Base-by-base conservation (phyloP, 2,797 vertebrate species). In the Syncerus caffer region DNA sequence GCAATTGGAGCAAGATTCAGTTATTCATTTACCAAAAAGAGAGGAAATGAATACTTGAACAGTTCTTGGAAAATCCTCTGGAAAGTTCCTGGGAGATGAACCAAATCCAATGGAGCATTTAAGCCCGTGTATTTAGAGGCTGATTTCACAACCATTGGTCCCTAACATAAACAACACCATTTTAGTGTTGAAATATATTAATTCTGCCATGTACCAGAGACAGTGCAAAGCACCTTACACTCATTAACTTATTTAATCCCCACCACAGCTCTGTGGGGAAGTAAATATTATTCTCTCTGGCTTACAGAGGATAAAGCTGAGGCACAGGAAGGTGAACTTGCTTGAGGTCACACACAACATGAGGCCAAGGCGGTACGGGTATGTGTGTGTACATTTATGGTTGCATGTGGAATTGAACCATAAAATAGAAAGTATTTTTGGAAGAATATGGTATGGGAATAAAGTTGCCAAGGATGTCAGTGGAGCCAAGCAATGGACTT, bases 11-110 rank as follows among this genome's bases (percentile, higher is more conserved):
- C 79, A 47, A 3, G 62, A 91, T 45, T 93, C 58, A 34, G 60
- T 95, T 93, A 93, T n/a, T 97, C 88, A 86, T 83, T 96, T 89
- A 88, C 90, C 90, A 82, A 90, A 92, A 57, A 60, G 53, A 91
- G 47, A 95, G 93, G 95, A 97, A 97, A 29, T 89, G 50, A 95
- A 97, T 53, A 78, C 71, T 93, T 85, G 67, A 83, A 76, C 7
- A 90, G 38, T 55, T 57, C 55, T 88, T 95, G 97, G 97, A 95
- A 97, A 97, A 93, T 67, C 45, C 85, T 74, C 60, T 83, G 95
- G 94, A 96, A 97, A 97, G 60, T 92, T 96, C 98, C 95, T 38
- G 67, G 57, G 57, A 88, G 47, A 90, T 5, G 42, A 92, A 87
- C 10, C 58, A 62, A 29, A 45, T 95, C 71, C 74, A 92, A 53